Percentiles rank a stretch among this genome's conserved stretches.
Conservation (phyloP, 2,113 vertebrate genomes). For the Centropus unirufus region DNA sequence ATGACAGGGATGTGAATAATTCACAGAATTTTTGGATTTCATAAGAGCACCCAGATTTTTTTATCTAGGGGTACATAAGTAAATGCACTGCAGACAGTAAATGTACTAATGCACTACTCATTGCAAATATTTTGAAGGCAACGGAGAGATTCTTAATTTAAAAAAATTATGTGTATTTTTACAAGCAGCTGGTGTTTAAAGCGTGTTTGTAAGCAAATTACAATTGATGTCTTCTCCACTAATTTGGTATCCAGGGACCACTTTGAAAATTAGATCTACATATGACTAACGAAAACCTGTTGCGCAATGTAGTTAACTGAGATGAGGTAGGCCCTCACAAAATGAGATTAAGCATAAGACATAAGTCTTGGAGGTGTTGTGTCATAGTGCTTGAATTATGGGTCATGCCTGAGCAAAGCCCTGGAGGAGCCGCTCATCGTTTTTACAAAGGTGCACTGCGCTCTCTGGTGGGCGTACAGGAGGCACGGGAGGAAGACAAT, state of each 20-base stretch:
- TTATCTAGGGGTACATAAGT: not conserved
- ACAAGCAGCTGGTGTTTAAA: slow-evolving; percentile 49
- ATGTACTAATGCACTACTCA: not conserved
- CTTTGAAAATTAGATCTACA: slow-evolving; percentile 38
- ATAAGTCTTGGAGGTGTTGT: not conserved
- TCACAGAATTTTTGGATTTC: not conserved
- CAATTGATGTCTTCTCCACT: slow-evolving; percentile 10
- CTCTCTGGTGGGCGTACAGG: slow-evolving; percentile 49
- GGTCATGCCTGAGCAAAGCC: not conserved
- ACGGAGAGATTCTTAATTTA: slow-evolving; percentile 21
- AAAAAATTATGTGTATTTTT: slow-evolving; percentile 13
- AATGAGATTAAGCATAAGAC: not conserved
- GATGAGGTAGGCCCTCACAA: not conserved
- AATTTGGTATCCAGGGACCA: slow-evolving; percentile 14
- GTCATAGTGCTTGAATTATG: not conserved
- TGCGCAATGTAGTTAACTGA: not conserved
- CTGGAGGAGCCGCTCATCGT: not conserved
- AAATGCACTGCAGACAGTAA: not conserved
- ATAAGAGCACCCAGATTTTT: not conserved
- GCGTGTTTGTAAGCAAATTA: slow-evolving; percentile 53
- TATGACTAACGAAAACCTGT: slow-evolving; percentile 39
- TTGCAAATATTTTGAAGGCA: not conserved
- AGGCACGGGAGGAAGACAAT: rapidly evolving
- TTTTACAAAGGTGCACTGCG: not conserved
- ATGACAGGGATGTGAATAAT: not conserved